phyloP scores from a whole-genome alignment of 2,888 invertebrate species.

The Leptinotarsa rubiginosa region DNA sequence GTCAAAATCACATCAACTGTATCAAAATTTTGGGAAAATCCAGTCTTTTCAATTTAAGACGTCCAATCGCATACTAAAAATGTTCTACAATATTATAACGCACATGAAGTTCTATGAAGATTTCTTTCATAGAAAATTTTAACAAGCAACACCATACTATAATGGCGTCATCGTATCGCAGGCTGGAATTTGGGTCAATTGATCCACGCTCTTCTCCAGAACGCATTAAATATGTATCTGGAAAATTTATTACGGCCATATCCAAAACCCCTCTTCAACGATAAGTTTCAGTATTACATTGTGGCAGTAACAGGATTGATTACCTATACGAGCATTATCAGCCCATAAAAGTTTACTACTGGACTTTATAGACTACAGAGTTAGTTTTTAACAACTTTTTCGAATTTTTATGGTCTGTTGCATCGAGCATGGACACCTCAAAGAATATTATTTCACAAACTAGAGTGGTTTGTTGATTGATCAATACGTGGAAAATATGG shows the following conservation, averaged over 20 bases:
- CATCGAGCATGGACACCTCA: background rate
- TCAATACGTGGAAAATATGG: too few relatives aligned
- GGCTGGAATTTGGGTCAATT: slow-evolving; percentile 27
- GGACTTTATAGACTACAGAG: background rate
- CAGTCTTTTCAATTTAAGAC: too few relatives aligned
- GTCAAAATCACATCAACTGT: too few relatives aligned
- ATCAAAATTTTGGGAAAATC: too few relatives aligned
- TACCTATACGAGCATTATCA: background rate
- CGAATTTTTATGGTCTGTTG: background rate
- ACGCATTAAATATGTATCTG: slow-evolving; percentile 27
- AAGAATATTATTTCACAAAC: background rate
- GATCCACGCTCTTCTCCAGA: background rate
- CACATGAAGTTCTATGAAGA: too few relatives aligned
- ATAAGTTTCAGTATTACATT: slow-evolving; percentile 1
- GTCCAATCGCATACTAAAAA: too few relatives aligned
- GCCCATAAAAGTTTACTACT: slow-evolving; percentile 1
- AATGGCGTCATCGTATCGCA: background rate
- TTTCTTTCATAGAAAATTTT: background rate
- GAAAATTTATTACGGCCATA: background rate
- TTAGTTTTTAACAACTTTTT: background rate
- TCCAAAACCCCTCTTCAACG: slow-evolving; percentile 24
- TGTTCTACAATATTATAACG: too few relatives aligned
- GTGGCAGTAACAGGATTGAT: slow-evolving; percentile 6
- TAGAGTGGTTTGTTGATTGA: too few relatives aligned
- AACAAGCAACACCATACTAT: background rate